These are phyloP conservation scores for Muricea muricata DNA, from an alignment of 92 coral and sea anemone species.

Conservation along the genomic window DNA sequence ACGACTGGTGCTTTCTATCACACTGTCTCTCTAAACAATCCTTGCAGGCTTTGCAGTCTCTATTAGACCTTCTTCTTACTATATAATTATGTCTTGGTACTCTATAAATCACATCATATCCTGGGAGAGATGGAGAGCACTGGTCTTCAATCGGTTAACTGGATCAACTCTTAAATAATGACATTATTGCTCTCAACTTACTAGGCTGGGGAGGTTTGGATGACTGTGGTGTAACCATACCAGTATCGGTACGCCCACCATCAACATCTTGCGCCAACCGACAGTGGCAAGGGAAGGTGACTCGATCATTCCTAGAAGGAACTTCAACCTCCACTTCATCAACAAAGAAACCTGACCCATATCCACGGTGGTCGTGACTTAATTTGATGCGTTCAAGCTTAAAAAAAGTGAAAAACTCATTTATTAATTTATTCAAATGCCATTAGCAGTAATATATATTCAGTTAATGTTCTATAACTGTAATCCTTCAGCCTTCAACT, in stretches of 20 bases:
- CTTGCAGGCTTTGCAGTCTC: too few relatives aligned
- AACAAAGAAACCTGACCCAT: constrained; percentile 97
- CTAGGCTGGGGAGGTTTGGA: constrained; percentile 85
- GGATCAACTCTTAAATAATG: too few relatives aligned
- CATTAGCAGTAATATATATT: too few relatives aligned
- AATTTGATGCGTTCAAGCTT: constrained; percentile 98
- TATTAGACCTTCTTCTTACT: too few relatives aligned
- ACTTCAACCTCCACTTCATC: constrained; percentile 99
- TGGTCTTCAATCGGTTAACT: neutral
- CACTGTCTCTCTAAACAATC: too few relatives aligned
- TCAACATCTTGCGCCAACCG: constrained; percentile 99
- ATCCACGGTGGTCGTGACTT: constrained; percentile 97
- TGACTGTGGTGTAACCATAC: constrained; percentile 76
- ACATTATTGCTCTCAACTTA: constrained; percentile 63
- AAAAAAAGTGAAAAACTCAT: neutral
- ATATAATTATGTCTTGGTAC: too few relatives aligned
- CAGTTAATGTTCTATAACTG: too few relatives aligned
- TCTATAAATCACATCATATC: too few relatives aligned
- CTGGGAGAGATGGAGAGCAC: too few relatives aligned
- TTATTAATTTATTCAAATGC: too few relatives aligned
- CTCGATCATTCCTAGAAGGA: constrained; percentile 90
- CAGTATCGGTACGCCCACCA: constrained; percentile 97
- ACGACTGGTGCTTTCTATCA: too few relatives aligned
- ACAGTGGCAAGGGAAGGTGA: constrained; percentile 96
- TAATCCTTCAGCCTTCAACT: too few relatives aligned